phyloP scores from a whole-genome alignment of 1,140 invertebrate genomes.

The Acromyrmex echinatior region DNA sequence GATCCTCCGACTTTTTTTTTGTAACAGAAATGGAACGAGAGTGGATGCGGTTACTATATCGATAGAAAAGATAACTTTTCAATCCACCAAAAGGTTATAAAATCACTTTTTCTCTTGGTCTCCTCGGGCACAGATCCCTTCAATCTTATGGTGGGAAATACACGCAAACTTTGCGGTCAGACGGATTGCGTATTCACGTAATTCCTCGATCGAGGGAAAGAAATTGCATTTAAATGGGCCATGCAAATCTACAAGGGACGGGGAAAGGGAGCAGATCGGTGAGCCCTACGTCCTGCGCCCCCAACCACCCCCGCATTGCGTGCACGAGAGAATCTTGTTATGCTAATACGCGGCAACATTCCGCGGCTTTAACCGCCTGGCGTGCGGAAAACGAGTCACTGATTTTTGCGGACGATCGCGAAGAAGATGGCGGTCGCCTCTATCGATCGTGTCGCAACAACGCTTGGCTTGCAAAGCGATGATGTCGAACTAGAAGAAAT shows the following conservation, averaged over 20 bases:
- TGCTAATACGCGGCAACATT: conserved; percentile 73
- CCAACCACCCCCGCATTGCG: conserved; percentile 59
- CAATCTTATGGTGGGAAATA: conserved; percentile 47
- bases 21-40: background rate
- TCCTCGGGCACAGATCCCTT: conserved; percentile 49
- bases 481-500: background rate
- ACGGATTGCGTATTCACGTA: conserved; percentile 76
- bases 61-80: background rate
- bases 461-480: conserved; percentile 38
- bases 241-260: conserved; percentile 69
- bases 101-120: background rate
- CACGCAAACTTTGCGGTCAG: conserved; percentile 40
- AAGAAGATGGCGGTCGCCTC: conserved; percentile 36
- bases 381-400: conserved; percentile 64
- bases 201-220: conserved; percentile 75
- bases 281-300: conserved; percentile 38
- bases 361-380: conserved; percentile 51
- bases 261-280: background rate
- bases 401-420: conserved; percentile 53
- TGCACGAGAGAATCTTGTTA: conserved; percentile 74
- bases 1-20: background rate
- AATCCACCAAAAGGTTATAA: background rate
- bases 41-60: background rate
- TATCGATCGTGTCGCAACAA: conserved; percentile 48
- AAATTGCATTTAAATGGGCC: conserved; percentile 80